Evolutionary conservation across 2,113 vertebrate genomes (phyloP), one percentile per base, ranked within the genome.

Genomic region (Centropristis striata): DNA sequence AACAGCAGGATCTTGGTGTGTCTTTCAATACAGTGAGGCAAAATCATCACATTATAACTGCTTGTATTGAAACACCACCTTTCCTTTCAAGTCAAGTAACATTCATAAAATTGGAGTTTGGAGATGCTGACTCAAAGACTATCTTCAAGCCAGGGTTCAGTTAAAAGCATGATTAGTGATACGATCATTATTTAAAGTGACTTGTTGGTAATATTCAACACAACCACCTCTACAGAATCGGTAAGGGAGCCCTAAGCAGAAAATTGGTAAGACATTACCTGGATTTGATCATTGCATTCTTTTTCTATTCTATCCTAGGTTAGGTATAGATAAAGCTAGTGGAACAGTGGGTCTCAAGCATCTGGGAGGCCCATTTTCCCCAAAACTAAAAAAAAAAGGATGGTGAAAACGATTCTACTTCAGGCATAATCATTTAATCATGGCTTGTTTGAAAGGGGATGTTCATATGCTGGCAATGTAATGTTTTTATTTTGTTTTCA

Each of bases 181-280:
- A 39, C 14, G 9, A 64, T 57, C 28, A 66, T 66, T 57, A 37
- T 64, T 64, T 63, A 32, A 63, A 41, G n/a, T 21, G 1, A 28
- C 2, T 8, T 60, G 14, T 69, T 59, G 25, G 37, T 54, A 10
- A 25, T 58, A 66, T 47, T 55, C 25, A 57, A 27, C 23, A 65
- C n/a, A 54, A 39, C 9, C 18, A 46, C 27, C 27, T 46, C 46
- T 42, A 15, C 12, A 36, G 39, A 42, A 6, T 42, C 23, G n/a
- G 47, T 1, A 20, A 16, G 2, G 3, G 27, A 8, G 15, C 16
- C 28, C 32, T 37, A 4, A 60, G 21, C 37, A n/a, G 11, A 37
- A 39, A 44, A 44, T 6, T 44, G 42, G 42, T 44, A 44, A 44
- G 14, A 44, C 13, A 44, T 44, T 44, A 1, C 1, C 5, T 7